Conservation (phyloP, 2,888 invertebrate genomes). For the Sycophila texana region DNA sequence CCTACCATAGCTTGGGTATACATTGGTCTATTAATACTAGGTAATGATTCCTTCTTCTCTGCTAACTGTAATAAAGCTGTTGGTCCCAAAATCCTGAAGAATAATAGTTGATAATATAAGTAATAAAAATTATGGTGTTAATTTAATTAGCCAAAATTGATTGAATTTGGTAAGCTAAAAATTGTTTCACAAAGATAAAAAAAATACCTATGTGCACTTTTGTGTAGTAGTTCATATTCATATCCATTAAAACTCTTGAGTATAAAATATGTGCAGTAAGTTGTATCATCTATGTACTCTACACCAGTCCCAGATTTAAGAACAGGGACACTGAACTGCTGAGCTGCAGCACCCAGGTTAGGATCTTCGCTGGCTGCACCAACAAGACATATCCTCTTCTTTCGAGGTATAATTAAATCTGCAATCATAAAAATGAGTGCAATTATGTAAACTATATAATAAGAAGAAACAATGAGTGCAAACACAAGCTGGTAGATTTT, state of each 20-base stretch:
- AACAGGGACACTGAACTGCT: conserved; percentile 81
- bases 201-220: conserved; percentile 79
- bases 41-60: conserved; percentile 83
- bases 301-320: conserved; percentile 80
- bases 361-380: conserved; percentile 79
- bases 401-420: conserved; percentile 74
- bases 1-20: conserved; percentile 93
- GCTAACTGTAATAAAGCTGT: conserved; percentile 87
- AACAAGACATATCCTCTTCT: conserved; percentile 81
- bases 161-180: neutral
- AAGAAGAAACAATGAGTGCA: too few relatives aligned
- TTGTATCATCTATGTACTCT: conserved; percentile 79
- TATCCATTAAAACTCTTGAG: conserved; percentile 85
- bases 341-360: conserved; percentile 78
- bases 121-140: neutral
- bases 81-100: conserved; percentile 85
- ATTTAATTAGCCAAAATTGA: neutral
- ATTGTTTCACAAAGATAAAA: neutral
- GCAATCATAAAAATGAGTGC: neutral
- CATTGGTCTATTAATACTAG: conserved; percentile 87
- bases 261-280: conserved; percentile 83
- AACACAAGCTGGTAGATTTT: too few relatives aligned
- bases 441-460: neutral
- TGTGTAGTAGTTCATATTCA: conserved; percentile 83
- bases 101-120: conserved; percentile 36